phyloP scores from a whole-genome alignment of 2,797 vertebrate species.

The Poeciliopsis infans region DNA sequence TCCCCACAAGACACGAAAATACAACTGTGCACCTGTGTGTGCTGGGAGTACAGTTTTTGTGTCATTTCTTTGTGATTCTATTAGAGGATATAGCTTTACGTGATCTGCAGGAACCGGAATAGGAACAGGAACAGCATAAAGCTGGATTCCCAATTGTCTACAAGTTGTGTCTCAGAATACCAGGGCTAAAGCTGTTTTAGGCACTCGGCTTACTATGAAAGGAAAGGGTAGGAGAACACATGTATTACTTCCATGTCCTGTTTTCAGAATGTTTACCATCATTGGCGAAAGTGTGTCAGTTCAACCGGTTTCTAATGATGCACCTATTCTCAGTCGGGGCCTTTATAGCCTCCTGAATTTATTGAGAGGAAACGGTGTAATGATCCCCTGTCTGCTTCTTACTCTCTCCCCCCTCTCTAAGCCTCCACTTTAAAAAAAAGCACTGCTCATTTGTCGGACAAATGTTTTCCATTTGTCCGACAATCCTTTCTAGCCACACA shows the following conservation, averaged over 20 bases:
- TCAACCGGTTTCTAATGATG: slow-evolving; percentile 48
- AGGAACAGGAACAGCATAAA: slow-evolving; percentile 2
- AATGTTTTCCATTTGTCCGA: no score
- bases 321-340: slow-evolving; percentile 24
- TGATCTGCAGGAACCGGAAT: slow-evolving; percentile 21
- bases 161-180: slow-evolving; percentile 31
- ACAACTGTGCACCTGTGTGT: neutral
- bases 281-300: slow-evolving; percentile 37
- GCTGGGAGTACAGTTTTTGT: slow-evolving; percentile 13
- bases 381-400: slow-evolving; percentile 25
- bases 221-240: slow-evolving; percentile 49
- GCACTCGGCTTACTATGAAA: slow-evolving; percentile 60
- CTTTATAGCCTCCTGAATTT: slow-evolving; percentile 57
- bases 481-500: no score
- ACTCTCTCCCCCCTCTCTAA: slow-evolving; percentile 13
- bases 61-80: slow-evolving; percentile 20
- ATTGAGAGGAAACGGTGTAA: slow-evolving; percentile 34
- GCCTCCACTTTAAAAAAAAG: slow-evolving; percentile 17
- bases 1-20: no score
- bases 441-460: no score
- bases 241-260: slow-evolving; percentile 34
- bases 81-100: slow-evolving; percentile 19
- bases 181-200: neutral
- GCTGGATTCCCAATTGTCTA: slow-evolving; percentile 21
- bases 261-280: slow-evolving; percentile 45